Evolutionary conservation across 2,888 invertebrate genomes (phyloP).

Genomic region (Strigamia maritima): DNA sequence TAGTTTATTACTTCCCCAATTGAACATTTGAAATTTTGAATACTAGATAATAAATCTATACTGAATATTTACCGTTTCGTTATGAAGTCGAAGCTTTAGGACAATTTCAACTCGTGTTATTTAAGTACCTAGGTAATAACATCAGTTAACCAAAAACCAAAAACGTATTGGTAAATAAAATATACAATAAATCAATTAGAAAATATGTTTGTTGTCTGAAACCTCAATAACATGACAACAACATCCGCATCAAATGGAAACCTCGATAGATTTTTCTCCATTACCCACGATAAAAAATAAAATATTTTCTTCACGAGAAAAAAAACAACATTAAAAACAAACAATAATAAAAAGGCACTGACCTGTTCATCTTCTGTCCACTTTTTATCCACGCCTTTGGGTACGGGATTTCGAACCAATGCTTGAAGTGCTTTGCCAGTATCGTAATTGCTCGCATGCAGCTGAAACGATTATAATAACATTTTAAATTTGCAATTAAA

Average conservation of each 20-base stretch:
- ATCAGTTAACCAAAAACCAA: too few relatives aligned
- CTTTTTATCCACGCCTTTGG: slow-evolving; percentile 94
- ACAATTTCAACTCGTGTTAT: too few relatives aligned
- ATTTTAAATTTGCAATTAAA: slow-evolving; percentile 11
- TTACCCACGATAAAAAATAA: background rate
- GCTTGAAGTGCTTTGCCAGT: slow-evolving; percentile 94
- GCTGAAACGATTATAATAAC: slow-evolving; percentile 54
- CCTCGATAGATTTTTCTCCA: background rate
- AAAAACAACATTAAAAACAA: background rate
- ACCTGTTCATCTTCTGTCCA: slow-evolving; percentile 96
- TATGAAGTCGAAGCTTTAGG: too few relatives aligned
- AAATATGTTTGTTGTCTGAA: background rate
- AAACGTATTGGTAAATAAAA: too few relatives aligned
- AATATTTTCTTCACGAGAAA: too few relatives aligned
- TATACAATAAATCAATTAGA: too few relatives aligned
- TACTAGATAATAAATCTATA: too few relatives aligned
- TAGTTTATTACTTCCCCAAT: too few relatives aligned
- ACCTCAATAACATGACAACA: background rate
- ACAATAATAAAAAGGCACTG: background rate
- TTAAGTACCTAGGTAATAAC: too few relatives aligned
- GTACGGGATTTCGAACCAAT: slow-evolving; percentile 93
- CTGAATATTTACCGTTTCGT: too few relatives aligned
- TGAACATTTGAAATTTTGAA: too few relatives aligned
- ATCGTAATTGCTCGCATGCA: slow-evolving; percentile 95
- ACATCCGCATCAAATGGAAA: background rate